Evolutionary conservation across 2,797 vertebrate species (phyloP).

Genomic region (Hyperoplus lanceolatus): DNA sequence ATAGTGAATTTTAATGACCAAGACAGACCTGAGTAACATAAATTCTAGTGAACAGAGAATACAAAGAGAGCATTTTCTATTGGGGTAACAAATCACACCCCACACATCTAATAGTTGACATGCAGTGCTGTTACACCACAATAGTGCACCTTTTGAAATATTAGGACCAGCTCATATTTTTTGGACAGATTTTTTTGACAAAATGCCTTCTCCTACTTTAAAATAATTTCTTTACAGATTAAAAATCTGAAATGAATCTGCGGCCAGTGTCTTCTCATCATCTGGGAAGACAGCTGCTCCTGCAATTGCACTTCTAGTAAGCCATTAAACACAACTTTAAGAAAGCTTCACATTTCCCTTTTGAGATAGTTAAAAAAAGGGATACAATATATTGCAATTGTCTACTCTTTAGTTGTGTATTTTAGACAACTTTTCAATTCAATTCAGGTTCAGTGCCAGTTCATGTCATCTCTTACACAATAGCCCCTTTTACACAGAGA

Average conservation of each 20-base stretch:
- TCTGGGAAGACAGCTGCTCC: background rate
- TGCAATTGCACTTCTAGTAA: background rate
- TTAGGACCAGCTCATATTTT: too few species aligned
- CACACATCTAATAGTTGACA: too few species aligned
- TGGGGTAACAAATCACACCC: too few species aligned
- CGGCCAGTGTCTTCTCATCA: background rate
- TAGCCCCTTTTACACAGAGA: too few species aligned
- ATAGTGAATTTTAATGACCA: too few species aligned
- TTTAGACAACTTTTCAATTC: background rate
- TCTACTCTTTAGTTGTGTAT: background rate
- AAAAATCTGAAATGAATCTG: background rate
- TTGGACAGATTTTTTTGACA: background rate
- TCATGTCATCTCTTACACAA: background rate
- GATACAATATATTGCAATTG: too few species aligned
- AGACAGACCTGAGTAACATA: too few species aligned
- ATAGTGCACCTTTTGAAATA: too few species aligned
- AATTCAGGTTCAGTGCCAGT: background rate
- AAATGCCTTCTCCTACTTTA: background rate
- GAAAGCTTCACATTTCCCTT: background rate
- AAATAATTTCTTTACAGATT: background rate
- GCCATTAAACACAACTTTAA: background rate
- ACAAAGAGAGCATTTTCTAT: too few species aligned
- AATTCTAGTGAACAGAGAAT: too few species aligned
- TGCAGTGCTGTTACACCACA: too few species aligned
- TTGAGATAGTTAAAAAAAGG: background rate